phyloP scores from a whole-genome alignment of 2,113 vertebrate genomes.

The Phyllostomus hastatus region DNA sequence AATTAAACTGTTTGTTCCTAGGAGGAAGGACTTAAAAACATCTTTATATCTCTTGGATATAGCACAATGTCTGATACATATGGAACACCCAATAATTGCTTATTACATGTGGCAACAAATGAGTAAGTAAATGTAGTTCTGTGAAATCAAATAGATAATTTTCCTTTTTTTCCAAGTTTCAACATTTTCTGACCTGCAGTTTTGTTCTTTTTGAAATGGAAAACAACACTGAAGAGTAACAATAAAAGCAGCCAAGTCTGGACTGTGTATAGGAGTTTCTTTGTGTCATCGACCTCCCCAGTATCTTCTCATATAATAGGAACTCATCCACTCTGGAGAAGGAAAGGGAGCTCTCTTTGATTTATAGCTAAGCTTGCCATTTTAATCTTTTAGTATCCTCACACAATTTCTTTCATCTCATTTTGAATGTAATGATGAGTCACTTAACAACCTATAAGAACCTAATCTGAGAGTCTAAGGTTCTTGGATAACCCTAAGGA shows the following conservation, averaged over 20 bases:
- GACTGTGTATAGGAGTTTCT: not conserved
- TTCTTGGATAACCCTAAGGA: conserved; percentile 8
- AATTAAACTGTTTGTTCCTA: not conserved
- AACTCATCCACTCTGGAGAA: not conserved
- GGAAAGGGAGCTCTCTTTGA: not conserved
- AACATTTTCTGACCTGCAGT: not conserved
- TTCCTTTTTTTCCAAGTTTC: not conserved
- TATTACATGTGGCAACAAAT: not conserved
- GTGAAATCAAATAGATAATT: not conserved
- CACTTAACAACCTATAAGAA: conserved; percentile 4
- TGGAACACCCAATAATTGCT: not conserved
- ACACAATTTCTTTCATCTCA: conserved; percentile 7
- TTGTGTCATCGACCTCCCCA: not conserved
- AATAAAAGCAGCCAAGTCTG: not conserved
- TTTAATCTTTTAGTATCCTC: conserved; percentile 21
- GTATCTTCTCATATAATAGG: not conserved
- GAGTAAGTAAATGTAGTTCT: not conserved
- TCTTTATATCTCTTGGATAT: not conserved
- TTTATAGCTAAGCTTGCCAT: not conserved
- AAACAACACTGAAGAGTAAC: not conserved
- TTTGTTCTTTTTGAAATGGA: not conserved
- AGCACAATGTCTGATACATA: not conserved
- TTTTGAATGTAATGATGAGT: conserved; percentile 27
- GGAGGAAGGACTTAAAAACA: not conserved
- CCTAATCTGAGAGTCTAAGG: not conserved